These are phyloP conservation scores for Mystacornis crossleyi DNA, from an alignment of 2,113 vertebrate species.

Conservation along the genomic window DNA sequence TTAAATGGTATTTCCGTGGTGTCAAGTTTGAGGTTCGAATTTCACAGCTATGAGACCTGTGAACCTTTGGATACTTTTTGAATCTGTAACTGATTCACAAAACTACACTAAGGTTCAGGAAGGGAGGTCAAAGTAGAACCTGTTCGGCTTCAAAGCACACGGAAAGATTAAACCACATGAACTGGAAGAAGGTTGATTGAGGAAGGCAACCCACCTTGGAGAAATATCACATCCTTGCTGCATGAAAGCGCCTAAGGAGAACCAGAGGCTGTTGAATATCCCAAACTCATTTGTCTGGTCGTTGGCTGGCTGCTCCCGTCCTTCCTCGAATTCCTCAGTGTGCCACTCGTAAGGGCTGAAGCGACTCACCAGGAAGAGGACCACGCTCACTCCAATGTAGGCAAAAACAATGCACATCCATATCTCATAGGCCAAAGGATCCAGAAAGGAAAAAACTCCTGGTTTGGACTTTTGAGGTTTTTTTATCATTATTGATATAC, in stretches of 20 bases:
- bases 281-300: conserved; percentile 95
- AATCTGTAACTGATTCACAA: neutral
- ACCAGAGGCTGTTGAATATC: conserved; percentile 99
- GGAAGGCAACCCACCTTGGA: conserved; percentile 85
- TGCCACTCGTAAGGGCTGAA: conserved; percentile 99
- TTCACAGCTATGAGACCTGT: neutral
- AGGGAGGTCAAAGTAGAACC: neutral
- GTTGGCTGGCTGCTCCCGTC: conserved; percentile 82
- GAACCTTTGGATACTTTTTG: neutral
- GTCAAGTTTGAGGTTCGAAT: neutral
- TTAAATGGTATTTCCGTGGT: neutral
- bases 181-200: neutral
- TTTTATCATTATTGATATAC: conserved; percentile 99
- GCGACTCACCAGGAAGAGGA: conserved; percentile 97
- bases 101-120: neutral
- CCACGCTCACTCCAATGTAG: conserved; percentile 98
- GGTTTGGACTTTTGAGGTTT: conserved; percentile 99
- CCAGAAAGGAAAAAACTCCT: conserved; percentile 97
- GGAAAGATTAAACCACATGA: neutral
- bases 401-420: conserved; percentile 99
- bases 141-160: neutral
- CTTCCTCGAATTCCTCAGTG: conserved; percentile 92
- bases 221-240: conserved; percentile 99
- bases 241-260: conserved; percentile 98
- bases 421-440: conserved; percentile 97